Evolutionary conservation across 2,888 invertebrate genomes (phyloP), one percentile per base, ranked within the genome.

Genomic region (Myopa tessellatipennis): DNA sequence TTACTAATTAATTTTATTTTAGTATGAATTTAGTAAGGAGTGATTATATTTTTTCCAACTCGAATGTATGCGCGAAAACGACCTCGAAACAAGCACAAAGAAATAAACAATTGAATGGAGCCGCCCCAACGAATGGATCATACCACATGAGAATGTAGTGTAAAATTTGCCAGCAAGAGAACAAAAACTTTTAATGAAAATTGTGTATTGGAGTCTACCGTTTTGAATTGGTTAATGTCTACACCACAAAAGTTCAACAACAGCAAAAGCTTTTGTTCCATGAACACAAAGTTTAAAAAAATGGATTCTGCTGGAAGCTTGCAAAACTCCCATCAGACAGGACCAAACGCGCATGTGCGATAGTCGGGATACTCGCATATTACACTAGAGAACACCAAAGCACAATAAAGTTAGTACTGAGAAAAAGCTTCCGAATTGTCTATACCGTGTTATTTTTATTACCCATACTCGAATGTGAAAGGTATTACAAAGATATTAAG

Each of bases 41-140:
- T 3, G 45, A 45, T 10, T 63, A 61, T 69, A 76, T 63, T 60
- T 76, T 50, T n/a, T 16, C 72, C 61, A 36, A 60, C 14, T 71
- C 36, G 18, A 61, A 68, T 55, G 52, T 45, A 45, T 45, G 45
- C 70, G 58, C 68, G 73, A 70, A 70, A 73, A 77, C 72, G 75
- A 65, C 45, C 72, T 75, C 75, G 78, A 45, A 52, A 58, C 74
- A 79, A 76, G 77, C 76, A 74, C 77, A 76, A 65, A 77, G 71
- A 77, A 69, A 76, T 68, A 52, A 71, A 73, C 75, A 74, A 70
- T 77, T 79, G 69, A 77, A 79, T 77, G 83, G 83, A 81, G 82
- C 83, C 83, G 83, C 83, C 83, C 83, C 81, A 81, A 81, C 80
- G 78, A 77, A 65, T 73, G 70, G 69, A 67, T 26, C 50, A 77